phyloP scores from a whole-genome alignment of 2,888 invertebrate genomes.

The Sesia apiformis region DNA sequence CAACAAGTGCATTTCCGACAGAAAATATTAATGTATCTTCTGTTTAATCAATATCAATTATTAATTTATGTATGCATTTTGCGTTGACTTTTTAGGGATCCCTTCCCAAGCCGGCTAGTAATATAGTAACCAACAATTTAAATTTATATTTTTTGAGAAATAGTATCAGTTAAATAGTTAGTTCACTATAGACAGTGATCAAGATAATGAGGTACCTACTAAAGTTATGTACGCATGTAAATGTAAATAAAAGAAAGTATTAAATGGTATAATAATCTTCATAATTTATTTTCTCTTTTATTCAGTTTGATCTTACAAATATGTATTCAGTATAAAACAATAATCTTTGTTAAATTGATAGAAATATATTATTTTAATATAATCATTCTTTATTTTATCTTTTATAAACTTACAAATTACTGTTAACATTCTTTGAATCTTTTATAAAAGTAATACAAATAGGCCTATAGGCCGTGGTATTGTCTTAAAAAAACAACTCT shows the following conservation, averaged over 20 bases:
- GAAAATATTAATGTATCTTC: no score
- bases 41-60: no score
- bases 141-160: no score
- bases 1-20: no score
- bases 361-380: constrained; percentile 74
- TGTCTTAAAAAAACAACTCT: constrained; percentile 8
- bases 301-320: constrained; percentile 61
- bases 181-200: no score
- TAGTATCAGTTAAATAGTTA: no score
- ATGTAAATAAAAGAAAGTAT: constrained; percentile 40
- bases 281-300: constrained; percentile 67
- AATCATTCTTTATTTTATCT: constrained; percentile 64
- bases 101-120: no score
- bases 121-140: no score
- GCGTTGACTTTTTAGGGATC: no score
- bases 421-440: constrained; percentile 71
- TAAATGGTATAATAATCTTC: constrained; percentile 72
- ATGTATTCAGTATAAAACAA: constrained; percentile 72
- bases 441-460: constrained; percentile 72
- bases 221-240: no score
- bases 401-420: constrained; percentile 72
- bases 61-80: no score
- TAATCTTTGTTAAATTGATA: constrained; percentile 73
- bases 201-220: no score
- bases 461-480: constrained; percentile 25